Evolutionary conservation across 2,113 vertebrate genomes (phyloP).

Genomic region (Leuciscus idus): DNA sequence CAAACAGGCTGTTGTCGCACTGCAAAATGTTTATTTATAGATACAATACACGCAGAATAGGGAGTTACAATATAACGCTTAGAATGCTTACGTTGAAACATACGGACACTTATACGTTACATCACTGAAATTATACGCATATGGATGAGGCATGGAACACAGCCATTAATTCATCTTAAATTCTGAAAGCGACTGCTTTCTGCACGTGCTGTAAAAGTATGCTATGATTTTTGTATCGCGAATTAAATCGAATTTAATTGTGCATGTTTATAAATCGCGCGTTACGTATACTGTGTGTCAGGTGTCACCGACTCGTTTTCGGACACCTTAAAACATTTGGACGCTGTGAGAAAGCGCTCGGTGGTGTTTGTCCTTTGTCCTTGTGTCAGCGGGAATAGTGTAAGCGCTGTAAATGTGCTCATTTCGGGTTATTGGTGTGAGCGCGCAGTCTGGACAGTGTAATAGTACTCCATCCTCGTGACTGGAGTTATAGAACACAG

Average conservation of each 20-base stretch:
- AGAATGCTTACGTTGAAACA: not conserved
- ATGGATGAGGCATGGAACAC: not conserved
- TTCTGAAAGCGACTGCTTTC: not conserved
- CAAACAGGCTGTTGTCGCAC: not conserved
- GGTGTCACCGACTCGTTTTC: not conserved
- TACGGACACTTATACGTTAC: not conserved
- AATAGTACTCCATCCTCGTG: constrained; percentile 82
- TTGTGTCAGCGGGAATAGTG: constrained; percentile 9
- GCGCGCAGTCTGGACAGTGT: constrained; percentile 55
- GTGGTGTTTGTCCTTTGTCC: constrained; percentile 10
- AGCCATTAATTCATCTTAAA: not conserved
- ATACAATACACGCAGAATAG: not conserved
- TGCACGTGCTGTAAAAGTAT: not conserved
- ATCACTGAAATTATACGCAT: no score
- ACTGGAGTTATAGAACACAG: constrained; percentile 74
- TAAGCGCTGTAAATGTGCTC: not conserved
- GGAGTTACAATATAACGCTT: not conserved
- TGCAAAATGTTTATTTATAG: not conserved
- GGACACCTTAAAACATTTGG: not conserved
- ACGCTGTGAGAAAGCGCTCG: not conserved
- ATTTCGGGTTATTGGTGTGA: constrained; percentile 30
- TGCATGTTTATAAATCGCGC: not conserved
- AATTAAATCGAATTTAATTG: not conserved
- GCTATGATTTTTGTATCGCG: not conserved
- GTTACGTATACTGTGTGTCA: not conserved